Conservation (phyloP, 53 echinoderm and acorn worm species). For the Arbacia lixula region DNA sequence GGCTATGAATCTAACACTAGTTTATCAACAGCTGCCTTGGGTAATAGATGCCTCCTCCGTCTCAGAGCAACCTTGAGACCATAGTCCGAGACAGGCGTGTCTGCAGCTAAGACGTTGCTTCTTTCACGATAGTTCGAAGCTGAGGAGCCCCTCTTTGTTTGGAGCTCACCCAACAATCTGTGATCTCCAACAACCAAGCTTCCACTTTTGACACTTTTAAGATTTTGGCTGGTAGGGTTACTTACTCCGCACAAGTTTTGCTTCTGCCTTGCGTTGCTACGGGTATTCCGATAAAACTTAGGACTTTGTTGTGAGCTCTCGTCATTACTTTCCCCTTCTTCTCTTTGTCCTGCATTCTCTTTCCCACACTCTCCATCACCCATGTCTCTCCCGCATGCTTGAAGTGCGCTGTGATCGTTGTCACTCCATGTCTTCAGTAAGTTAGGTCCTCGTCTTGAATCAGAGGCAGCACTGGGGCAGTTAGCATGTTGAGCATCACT, state of each 20-base stretch:
- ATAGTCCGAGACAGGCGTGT: conserved; percentile 87
- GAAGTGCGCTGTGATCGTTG: no score
- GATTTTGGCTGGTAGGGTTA: no score
- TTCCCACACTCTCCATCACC: not conserved
- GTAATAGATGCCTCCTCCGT: conserved; percentile 70
- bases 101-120: conserved; percentile 60
- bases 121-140: not conserved
- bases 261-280: no score
- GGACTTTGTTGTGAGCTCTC: not conserved
- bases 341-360: not conserved
- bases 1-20: conserved; percentile 6
- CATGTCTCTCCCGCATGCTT: not conserved
- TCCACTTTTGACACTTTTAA: no score
- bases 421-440: no score
- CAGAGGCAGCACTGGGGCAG: no score
- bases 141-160: not conserved
- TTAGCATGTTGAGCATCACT: no score
- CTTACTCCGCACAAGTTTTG: not conserved
- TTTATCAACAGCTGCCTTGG: conserved; percentile 38
- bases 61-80: conserved; percentile 67
- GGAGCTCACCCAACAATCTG: no score
- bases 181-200: no score
- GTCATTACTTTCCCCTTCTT: not conserved
- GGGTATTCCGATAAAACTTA: not conserved
- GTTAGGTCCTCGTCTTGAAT: no score